phyloP scores from a whole-genome alignment of 2,797 vertebrate species.

The Smutsia gigantea region DNA sequence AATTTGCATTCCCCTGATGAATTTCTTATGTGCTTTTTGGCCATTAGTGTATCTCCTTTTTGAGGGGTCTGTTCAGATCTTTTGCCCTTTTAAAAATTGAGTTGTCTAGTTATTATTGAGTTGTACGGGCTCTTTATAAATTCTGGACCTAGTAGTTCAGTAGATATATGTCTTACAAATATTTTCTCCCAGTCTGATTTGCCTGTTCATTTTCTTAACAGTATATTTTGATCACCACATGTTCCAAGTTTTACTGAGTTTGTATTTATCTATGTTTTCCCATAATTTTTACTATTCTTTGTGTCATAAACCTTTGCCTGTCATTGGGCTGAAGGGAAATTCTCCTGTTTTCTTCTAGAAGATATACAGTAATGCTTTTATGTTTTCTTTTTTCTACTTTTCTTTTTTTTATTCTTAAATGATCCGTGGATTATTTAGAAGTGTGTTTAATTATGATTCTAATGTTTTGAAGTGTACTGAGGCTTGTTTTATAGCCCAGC shows the following conservation, averaged over 20 bases:
- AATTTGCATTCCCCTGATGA: not conserved
- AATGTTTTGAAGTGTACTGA: not conserved
- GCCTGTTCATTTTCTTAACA: not conserved
- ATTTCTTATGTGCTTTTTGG: not conserved
- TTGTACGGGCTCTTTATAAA: not conserved
- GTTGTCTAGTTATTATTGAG: not conserved
- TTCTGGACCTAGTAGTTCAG: not conserved
- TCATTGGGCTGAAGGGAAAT: not conserved
- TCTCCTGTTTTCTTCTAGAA: not conserved
- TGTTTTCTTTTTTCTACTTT: not conserved
- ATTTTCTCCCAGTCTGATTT: not conserved
- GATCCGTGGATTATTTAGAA: not conserved
- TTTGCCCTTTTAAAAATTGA: not conserved
- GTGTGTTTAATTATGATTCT: not conserved
- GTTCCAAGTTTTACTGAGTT: not conserved
- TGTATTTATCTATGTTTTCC: not conserved
- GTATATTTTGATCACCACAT: not conserved
- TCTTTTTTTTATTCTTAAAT: not conserved
- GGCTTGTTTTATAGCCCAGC: not conserved
- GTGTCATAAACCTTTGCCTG: not conserved
- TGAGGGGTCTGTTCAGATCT: not conserved
- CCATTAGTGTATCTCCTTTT: not conserved
- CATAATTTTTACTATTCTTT: conserved; percentile 4
- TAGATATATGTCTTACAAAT: not conserved
- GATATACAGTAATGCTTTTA: not conserved